phyloP scores from a whole-genome alignment of 2,113 vertebrate genomes.

The Sitta europaea region DNA sequence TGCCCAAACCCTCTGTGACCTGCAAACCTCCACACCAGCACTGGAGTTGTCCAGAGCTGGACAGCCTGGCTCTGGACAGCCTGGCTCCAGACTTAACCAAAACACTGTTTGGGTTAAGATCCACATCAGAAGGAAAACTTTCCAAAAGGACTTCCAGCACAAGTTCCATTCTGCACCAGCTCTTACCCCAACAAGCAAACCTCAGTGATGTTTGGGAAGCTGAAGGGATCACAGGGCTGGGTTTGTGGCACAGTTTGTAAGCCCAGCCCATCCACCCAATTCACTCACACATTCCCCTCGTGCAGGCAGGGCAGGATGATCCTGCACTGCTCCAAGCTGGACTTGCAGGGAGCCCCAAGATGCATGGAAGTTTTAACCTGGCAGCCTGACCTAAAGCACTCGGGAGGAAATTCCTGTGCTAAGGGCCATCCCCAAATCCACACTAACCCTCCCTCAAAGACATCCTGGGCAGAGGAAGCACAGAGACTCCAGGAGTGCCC shows the following conservation, averaged over 20 bases:
- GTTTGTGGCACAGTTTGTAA: background rate
- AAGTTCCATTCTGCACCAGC: background rate
- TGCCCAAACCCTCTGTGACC: background rate
- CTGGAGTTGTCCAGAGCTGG: background rate
- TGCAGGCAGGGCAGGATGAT: background rate
- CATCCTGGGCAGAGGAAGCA: background rate
- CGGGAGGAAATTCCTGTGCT: background rate
- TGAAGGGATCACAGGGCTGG: background rate
- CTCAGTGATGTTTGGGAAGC: background rate
- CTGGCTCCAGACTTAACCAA: background rate
- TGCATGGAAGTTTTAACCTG: background rate
- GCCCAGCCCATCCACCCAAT: background rate
- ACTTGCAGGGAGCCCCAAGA: background rate
- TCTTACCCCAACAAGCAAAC: background rate
- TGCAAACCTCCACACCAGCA: background rate
- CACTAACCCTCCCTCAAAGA: background rate
- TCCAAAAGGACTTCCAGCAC: background rate
- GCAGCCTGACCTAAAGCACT: background rate
- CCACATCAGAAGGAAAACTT: background rate
- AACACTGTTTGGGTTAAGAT: background rate
- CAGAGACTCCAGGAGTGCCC: background rate
- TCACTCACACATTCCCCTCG: fast-evolving
- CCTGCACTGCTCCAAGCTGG: background rate
- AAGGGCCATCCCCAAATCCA: background rate
- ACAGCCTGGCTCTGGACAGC: background rate